phyloP scores from a whole-genome alignment of 2,113 vertebrate genomes.

The Myotis davidii region DNA sequence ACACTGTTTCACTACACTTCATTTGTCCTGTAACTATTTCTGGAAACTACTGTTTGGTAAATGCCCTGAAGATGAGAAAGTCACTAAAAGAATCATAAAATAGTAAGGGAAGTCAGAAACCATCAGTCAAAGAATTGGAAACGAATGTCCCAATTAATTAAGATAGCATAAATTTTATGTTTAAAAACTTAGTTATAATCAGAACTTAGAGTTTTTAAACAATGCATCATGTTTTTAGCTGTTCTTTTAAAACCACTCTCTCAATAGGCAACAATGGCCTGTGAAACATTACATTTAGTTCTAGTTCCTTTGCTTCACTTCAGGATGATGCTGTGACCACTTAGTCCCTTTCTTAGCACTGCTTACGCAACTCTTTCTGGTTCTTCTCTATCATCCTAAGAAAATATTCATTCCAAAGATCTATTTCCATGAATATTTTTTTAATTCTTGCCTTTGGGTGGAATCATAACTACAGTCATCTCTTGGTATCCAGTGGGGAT shows the following conservation, averaged over 20 bases:
- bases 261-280: background rate
- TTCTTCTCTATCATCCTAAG: background rate
- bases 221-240: background rate
- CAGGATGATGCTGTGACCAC: background rate
- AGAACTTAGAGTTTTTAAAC: background rate
- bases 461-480: background rate
- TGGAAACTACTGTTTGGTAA: background rate
- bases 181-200: conserved; percentile 13
- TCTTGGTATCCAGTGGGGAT: background rate
- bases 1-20: background rate
- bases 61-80: background rate
- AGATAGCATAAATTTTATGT: background rate
- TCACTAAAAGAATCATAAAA: background rate
- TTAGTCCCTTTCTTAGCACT: background rate
- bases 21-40: background rate
- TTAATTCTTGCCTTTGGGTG: background rate
- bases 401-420: background rate
- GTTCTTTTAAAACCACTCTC: background rate
- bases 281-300: background rate
- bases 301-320: background rate
- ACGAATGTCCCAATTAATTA: background rate
- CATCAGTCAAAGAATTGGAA: background rate
- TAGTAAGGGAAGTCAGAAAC: background rate
- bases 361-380: background rate
- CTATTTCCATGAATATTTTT: background rate